Percentiles rank a stretch among this genome's conserved stretches.
These are phyloP conservation scores for Siphamia tubifer DNA, from an alignment of 2,113 vertebrate species.

Conservation along the genomic window DNA sequence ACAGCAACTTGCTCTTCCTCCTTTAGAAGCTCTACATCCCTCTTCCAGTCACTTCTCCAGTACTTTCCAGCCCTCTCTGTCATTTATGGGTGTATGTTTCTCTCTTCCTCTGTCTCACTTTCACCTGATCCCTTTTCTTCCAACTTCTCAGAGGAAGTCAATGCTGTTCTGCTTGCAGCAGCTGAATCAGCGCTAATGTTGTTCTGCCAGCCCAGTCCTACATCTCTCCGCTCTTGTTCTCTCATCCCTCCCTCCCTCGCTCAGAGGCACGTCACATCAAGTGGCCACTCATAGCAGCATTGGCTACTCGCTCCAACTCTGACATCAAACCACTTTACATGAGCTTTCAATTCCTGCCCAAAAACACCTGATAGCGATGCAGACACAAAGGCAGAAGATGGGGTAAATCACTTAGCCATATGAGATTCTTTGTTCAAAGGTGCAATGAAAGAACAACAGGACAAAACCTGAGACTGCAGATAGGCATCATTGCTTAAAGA, in stretches of 20 bases:
- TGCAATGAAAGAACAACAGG: not conserved
- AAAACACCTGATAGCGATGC: conserved; percentile 30
- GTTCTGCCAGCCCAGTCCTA: conserved; percentile 32
- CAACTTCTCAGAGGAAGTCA: conserved; percentile 63
- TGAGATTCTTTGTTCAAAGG: not conserved
- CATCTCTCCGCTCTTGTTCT: conserved; percentile 1
- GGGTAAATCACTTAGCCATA: not conserved
- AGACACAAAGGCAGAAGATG: not conserved
- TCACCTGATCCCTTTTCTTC: conserved; percentile 35
- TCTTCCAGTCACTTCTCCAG: conserved; percentile 28
- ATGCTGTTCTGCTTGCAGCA: conserved; percentile 54
- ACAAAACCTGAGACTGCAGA: not conserved
- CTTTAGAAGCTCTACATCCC: conserved; percentile 6
- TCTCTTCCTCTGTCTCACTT: conserved; percentile 41
- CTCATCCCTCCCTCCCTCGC: not conserved
- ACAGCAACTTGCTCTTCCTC: conserved; percentile 48
- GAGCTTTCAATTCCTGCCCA: conserved; percentile 31
- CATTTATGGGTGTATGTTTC: conserved; percentile 6
- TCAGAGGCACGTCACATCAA: conserved; percentile 48
- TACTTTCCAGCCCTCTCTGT: conserved; percentile 29
- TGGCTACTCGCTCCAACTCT: conserved; percentile 30
- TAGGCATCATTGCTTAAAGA: not conserved
- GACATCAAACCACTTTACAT: conserved; percentile 53
- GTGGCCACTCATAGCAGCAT: conserved; percentile 45
- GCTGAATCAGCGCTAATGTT: conserved; percentile 71